A percentile compares a stretch with the other conserved stretches of the same genome.
phyloP scores from a whole-genome alignment of 2,797 vertebrate genomes.

The Cossypha dichroa region DNA sequence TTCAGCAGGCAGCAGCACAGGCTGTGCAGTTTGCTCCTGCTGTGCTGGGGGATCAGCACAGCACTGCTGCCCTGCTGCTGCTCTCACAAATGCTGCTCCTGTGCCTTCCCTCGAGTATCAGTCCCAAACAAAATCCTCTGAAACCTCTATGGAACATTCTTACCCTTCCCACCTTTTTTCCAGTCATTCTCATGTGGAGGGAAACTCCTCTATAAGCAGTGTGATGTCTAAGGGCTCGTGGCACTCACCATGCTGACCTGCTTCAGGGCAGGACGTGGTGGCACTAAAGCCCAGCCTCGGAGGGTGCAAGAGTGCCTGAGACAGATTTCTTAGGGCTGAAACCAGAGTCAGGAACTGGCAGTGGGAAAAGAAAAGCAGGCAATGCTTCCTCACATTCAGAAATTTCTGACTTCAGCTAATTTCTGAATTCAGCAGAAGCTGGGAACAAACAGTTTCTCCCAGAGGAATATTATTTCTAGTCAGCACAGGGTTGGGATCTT shows the following conservation, averaged over 20 bases:
- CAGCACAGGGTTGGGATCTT: not conserved
- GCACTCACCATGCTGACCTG: not conserved
- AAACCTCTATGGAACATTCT: not conserved
- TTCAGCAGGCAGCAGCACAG: not conserved
- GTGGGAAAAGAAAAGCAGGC: not conserved
- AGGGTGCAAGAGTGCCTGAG: not conserved
- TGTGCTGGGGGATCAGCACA: not conserved
- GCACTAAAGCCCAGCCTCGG: not conserved
- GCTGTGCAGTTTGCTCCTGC: not conserved
- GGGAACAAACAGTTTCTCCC: not conserved
- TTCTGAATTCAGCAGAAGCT: not conserved
- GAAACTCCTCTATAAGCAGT: not conserved
- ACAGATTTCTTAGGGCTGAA: not conserved
- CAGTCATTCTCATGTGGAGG: not conserved
- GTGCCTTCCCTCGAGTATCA: not conserved
- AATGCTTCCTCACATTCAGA: not conserved
- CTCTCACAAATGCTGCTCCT: fast-evolving
- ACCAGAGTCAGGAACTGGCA: not conserved
- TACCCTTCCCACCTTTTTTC: not conserved
- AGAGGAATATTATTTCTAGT: not conserved
- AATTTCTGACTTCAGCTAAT: not conserved
- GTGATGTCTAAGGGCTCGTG: not conserved
- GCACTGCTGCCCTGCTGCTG: not conserved
- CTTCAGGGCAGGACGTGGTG: not conserved
- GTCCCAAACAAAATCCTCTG: not conserved